Conservation (phyloP, 2,888 invertebrate genomes). For the Caprella mutica region DNA sequence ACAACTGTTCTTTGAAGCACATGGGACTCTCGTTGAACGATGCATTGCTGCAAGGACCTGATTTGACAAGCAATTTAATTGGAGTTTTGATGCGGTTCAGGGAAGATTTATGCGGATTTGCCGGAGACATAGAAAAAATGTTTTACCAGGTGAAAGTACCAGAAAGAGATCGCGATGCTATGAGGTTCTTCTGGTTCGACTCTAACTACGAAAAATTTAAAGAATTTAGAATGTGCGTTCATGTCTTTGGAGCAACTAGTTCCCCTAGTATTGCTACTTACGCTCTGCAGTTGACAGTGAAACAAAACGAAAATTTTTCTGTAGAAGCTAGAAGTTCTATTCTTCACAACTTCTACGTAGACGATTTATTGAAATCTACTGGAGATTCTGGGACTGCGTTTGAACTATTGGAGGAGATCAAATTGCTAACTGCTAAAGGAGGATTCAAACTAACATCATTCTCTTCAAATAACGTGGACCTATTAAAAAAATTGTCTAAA, state of each 20-base stretch:
- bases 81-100: conserved; percentile 9
- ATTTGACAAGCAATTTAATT: neutral
- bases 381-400: neutral
- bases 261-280: neutral
- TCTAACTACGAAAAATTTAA: neutral
- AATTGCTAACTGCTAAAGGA: neutral
- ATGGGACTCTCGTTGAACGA: neutral
- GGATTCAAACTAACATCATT: conserved; percentile 8
- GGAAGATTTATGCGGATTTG: neutral
- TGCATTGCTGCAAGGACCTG: neutral
- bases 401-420: neutral
- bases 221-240: neutral
- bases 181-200: conserved; percentile 5
- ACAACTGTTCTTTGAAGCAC: conserved; percentile 1
- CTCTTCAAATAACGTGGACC: neutral
- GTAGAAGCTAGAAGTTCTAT: neutral
- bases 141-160: conserved; percentile 8
- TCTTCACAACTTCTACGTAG: conserved; percentile 12
- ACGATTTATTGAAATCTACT: conserved; percentile 7
- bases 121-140: conserved; percentile 9
- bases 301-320: neutral
- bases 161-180: neutral
- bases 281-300: conserved; percentile 1
- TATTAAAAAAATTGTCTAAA: no score
- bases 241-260: neutral